Evolutionary conservation across 2,113 vertebrate species (phyloP).

Genomic region (Neotragus moschatus): DNA sequence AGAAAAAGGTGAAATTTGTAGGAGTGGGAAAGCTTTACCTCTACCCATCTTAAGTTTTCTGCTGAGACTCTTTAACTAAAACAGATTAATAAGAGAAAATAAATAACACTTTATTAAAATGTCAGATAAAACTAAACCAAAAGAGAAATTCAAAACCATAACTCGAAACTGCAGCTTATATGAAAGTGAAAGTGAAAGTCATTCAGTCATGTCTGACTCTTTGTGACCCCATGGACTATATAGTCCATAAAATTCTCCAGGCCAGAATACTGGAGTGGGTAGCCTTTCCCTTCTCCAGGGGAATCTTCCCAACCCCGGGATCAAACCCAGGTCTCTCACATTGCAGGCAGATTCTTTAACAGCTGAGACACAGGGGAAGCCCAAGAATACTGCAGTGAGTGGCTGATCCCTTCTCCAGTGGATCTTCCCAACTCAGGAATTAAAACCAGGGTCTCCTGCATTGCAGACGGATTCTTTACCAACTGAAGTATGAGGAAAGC

Average conservation of each 20-base stretch:
- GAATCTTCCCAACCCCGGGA: background rate
- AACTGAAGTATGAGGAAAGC: background rate
- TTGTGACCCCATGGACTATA: background rate
- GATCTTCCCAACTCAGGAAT: background rate
- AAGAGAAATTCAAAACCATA: background rate
- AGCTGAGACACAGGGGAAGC: background rate
- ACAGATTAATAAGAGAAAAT: background rate
- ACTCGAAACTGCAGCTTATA: background rate
- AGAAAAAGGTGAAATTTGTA: background rate
- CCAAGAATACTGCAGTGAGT: background rate
- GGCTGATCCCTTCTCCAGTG: background rate
- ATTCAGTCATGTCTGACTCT: background rate
- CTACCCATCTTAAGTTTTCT: background rate
- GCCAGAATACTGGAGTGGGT: background rate
- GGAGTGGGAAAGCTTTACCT: background rate
- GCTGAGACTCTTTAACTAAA: background rate
- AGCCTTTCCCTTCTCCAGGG: background rate
- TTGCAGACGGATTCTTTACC: background rate
- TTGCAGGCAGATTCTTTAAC: background rate
- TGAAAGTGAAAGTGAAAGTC: background rate
- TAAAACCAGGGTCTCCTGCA: background rate
- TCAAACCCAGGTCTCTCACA: accelerated
- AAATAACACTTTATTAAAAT: background rate
- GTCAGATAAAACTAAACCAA: background rate
- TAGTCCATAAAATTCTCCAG: background rate